Evolutionary conservation across 2,888 invertebrate genomes (phyloP), one percentile per base, ranked within the genome.

Genomic region (Pyrrhosoma nymphula): DNA sequence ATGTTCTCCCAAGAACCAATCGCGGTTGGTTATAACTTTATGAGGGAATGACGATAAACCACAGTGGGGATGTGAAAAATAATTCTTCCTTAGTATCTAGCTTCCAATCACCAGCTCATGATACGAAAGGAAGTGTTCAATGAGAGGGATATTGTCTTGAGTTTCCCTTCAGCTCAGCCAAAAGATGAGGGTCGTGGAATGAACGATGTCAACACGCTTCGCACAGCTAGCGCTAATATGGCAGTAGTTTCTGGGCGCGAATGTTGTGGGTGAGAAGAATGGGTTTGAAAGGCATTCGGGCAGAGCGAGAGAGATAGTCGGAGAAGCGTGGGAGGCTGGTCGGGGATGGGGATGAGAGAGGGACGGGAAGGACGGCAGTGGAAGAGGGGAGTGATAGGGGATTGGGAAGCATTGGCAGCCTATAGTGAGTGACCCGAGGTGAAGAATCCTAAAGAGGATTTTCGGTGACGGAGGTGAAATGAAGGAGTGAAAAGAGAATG

Each of bases 391-490:
- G 56, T 30, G 56, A 16, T 1, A 26, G n/a, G 56, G 30, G 90
- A 90, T 90, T 30, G 56, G n/a, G 60, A 30, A 35, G 90, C 56
- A 90, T 90, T 90, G 88, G 88, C 26, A 26, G 89, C 56, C 89
- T 39, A 55, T 56, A 89, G 89, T 56, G 89, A 89, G 89, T 56
- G 89, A 89, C 56, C 89, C 89, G 89, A 55, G 89, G 89, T 89
- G 89, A 56, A 89, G n/a, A 89, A 55, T 89, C 89, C 56, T 89
- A 47, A 88, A 88, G 88, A 47, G 88, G 88, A 88, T 88, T n/a
- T 88, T 88, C 88, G 6, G 14, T 10, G 30, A 35, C 4, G 47
- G 60, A 56, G 60, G n/a, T n/a, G 30, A 30, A 56, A 35, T 35
- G 90, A 56, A 35, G 55, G 60, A 16, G 60, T 20, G 16, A 60